Percentiles rank a stretch among this genome's conserved stretches.
Evolutionary conservation across 2,113 vertebrate genomes (phyloP).

Genomic region (Pycnonotus jocosus): DNA sequence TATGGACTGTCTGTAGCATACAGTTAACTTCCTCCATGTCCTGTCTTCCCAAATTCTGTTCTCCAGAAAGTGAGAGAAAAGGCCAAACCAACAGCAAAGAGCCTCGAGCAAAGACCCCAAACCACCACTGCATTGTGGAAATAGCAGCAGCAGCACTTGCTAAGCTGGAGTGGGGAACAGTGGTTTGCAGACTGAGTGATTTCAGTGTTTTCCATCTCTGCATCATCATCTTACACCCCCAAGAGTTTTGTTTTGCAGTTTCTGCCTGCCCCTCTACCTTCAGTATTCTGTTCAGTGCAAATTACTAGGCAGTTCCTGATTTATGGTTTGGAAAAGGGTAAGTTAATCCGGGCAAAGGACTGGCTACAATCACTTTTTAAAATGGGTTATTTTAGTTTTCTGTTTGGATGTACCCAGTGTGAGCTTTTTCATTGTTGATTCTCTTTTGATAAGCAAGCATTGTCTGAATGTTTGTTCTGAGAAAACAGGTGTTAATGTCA

Average conservation of each 20-base stretch:
- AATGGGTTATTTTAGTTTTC: not conserved
- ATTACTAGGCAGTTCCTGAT: not conserved
- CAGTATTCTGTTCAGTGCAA: not conserved
- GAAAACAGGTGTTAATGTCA: not conserved
- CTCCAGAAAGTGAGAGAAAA: not conserved
- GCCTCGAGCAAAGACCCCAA: not conserved
- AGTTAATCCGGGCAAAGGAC: not conserved
- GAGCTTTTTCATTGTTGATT: not conserved
- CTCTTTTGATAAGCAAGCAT: not conserved
- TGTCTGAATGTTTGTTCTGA: not conserved
- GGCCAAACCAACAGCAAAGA: not conserved
- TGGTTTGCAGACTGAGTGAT: not conserved
- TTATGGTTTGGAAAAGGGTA: not conserved
- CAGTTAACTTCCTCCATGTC: not conserved
- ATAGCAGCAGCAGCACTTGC: not conserved
- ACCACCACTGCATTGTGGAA: not conserved
- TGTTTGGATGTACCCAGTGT: not conserved
- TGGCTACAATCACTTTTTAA: not conserved
- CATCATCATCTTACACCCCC: not conserved
- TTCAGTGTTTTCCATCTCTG: not conserved
- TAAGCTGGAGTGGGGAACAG: not conserved
- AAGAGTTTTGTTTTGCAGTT: not conserved
- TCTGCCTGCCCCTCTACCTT: fast-evolving
- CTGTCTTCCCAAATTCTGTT: not conserved
- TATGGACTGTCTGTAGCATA: not conserved